Conservation (phyloP, 2,888 invertebrate species). For the Microctonus aethiopoides region DNA sequence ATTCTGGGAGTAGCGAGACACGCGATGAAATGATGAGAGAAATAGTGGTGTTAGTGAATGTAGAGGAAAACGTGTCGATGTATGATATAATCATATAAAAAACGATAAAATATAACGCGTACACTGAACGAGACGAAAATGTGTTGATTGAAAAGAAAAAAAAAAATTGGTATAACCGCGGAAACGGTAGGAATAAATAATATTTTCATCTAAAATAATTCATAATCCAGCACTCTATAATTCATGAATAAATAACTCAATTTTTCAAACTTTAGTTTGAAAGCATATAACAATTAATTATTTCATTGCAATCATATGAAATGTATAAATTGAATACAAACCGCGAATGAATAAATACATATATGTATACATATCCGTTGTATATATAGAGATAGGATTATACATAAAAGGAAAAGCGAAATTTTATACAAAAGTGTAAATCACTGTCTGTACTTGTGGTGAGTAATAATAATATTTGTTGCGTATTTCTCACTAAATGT, state of each 20-base stretch:
- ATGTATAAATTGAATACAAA: neutral
- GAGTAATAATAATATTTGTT: constrained; percentile 1
- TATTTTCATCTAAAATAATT: neutral
- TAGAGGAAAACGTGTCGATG: constrained; percentile 31
- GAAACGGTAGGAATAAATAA: neutral
- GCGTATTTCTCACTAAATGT: constrained; percentile 5
- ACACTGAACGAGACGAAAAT: neutral
- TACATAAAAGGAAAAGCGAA: neutral
- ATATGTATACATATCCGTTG: too few species aligned
- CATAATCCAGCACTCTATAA: neutral
- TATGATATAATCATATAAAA: neutral
- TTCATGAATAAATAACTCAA: neutral
- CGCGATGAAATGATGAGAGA: constrained; percentile 6
- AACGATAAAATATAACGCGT: neutral
- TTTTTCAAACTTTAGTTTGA: neutral
- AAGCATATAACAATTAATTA: neutral
- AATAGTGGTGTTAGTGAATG: neutral
- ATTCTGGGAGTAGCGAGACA: constrained; percentile 8
- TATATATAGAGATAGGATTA: too few species aligned
- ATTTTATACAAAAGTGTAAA: neutral
- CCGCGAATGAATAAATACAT: neutral
- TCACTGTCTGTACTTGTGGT: neutral
- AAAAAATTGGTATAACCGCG: neutral
- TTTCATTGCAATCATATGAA: neutral
- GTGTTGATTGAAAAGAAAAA: neutral